A percentile compares a stretch with the other conserved stretches of the same genome.
Evolutionary conservation across 2,888 invertebrate species (phyloP).

Genomic region (Notodonta dromedarius): DNA sequence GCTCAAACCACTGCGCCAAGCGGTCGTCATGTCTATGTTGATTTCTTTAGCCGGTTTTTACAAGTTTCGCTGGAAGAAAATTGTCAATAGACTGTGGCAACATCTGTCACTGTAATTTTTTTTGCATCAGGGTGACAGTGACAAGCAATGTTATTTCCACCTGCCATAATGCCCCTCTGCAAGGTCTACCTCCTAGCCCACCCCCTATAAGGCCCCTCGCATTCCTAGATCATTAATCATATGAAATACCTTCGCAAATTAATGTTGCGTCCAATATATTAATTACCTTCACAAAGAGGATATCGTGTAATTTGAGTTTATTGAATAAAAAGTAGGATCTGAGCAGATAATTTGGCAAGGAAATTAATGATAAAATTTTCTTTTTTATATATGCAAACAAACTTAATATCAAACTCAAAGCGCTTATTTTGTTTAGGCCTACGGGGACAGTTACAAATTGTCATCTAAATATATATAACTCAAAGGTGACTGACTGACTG

Average conservation of each 20-base stretch:
- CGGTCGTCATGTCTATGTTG: too few relatives aligned
- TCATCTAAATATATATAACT: too few relatives aligned
- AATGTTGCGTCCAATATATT: neutral
- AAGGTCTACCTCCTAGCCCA: neutral
- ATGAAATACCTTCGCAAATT: neutral
- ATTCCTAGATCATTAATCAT: neutral
- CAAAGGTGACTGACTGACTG: too few relatives aligned
- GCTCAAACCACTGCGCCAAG: too few relatives aligned
- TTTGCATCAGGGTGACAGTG: neutral
- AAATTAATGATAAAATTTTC: too few relatives aligned
- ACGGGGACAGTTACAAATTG: too few relatives aligned
- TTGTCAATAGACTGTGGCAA: conserved; percentile 10
- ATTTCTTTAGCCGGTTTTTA: too few relatives aligned
- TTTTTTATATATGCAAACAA: too few relatives aligned
- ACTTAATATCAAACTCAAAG: too few relatives aligned
- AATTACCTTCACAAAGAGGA: neutral
- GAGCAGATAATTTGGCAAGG: neutral
- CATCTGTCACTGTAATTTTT: conserved; percentile 3
- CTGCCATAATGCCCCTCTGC: neutral
- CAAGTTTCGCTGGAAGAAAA: conserved; percentile 1
- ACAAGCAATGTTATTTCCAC: neutral
- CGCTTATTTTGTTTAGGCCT: too few relatives aligned
- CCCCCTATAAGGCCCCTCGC: neutral
- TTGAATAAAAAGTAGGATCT: neutral
- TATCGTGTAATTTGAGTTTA: neutral